Conservation (phyloP, 1,140 invertebrate genomes). For the Choristoneura fumiferana region DNA sequence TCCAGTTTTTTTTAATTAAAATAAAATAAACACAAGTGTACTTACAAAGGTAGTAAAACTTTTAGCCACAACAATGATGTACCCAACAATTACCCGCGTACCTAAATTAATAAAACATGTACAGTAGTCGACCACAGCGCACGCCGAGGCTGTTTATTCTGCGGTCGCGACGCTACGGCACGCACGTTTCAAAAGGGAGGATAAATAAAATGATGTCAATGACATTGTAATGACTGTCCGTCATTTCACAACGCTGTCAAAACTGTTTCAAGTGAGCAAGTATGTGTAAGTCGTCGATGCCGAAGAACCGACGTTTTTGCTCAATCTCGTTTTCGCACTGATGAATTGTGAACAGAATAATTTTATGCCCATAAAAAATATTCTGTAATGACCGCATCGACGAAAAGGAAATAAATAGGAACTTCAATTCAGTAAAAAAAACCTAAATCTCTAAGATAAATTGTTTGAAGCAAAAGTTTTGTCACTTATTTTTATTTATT, state of each 20-base stretch:
- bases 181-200: slow-evolving; percentile 44
- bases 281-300: slow-evolving; percentile 25
- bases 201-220: slow-evolving; percentile 66
- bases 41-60: no score
- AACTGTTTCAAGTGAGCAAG: slow-evolving; percentile 48
- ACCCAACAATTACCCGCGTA: background rate
- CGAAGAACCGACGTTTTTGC: slow-evolving; percentile 49
- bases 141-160: slow-evolving; percentile 33
- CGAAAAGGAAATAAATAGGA: background rate
- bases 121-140: slow-evolving; percentile 40
- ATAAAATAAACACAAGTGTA: no score
- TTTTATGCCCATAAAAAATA: background rate
- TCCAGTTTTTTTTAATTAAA: no score
- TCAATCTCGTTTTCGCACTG: slow-evolving; percentile 54
- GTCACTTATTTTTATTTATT: no score
- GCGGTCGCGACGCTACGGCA: slow-evolving; percentile 33
- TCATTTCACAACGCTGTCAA: slow-evolving; percentile 56
- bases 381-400: background rate
- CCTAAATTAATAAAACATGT: slow-evolving; percentile 26
- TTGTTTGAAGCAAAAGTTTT: no score
- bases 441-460: no score
- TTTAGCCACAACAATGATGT: no score
- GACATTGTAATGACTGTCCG: slow-evolving; percentile 64
- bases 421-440: no score
- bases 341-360: slow-evolving; percentile 48